These are phyloP conservation scores for Drosophila varians DNA, from an alignment of 1,140 invertebrate genomes.

Conservation along the genomic window DNA sequence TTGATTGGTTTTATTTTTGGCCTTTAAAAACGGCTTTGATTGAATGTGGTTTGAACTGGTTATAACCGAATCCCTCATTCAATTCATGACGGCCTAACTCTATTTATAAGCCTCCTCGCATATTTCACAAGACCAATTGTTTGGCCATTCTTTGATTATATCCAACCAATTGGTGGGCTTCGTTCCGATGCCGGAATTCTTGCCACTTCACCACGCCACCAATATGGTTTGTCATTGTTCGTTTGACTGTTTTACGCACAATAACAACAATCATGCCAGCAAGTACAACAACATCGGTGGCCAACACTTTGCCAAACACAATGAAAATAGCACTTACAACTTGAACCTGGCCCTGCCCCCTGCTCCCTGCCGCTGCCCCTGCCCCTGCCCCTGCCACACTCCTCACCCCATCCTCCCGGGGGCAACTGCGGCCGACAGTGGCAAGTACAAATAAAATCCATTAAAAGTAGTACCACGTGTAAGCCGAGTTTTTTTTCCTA, in stretches of 20 bases:
- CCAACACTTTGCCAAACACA: constrained; percentile 46
- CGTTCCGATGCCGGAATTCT: constrained; percentile 8
- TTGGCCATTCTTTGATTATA: constrained; percentile 29
- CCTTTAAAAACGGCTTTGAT: background rate
- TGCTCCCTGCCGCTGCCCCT: too few species aligned
- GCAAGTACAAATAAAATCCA: constrained; percentile 81
- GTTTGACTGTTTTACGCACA: constrained; percentile 51
- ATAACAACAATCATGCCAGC: constrained; percentile 18
- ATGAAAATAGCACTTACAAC: constrained; percentile 54
- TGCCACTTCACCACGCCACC: background rate
- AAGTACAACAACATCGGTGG: constrained; percentile 2
- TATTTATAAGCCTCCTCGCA: constrained; percentile 38
- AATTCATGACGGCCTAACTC: constrained; percentile 11
- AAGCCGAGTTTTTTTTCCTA: constrained; percentile 48
- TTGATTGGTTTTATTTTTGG: background rate
- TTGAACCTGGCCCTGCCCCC: constrained; percentile 33
- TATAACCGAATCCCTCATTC: constrained; percentile 10
- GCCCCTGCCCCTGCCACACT: constrained; percentile 2
- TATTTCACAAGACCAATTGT: constrained; percentile 30
- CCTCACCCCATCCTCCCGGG: background rate
- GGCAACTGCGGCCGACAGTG: constrained; percentile 37
- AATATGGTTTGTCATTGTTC: constrained; percentile 56
- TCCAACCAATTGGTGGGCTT: constrained; percentile 32
- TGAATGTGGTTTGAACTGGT: background rate
- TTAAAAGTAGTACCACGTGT: constrained; percentile 75